A percentile compares a stretch with the other conserved stretches of the same genome.
Evolutionary conservation across 2,888 invertebrate genomes (phyloP).

Genomic region (Aphodius granarius): DNA sequence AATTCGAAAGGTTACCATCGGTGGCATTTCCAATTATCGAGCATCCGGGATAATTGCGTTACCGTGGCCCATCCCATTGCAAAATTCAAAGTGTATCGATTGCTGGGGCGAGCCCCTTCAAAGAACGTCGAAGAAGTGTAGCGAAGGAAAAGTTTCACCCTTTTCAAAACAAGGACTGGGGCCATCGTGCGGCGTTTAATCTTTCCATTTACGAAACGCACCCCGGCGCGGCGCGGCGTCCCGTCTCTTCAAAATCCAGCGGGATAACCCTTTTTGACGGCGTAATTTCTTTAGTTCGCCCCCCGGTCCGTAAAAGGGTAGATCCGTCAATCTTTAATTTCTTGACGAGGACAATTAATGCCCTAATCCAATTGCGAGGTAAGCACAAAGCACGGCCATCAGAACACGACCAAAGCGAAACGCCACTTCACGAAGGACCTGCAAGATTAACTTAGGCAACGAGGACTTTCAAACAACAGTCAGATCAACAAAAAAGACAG

Average conservation of each 20-base stretch:
- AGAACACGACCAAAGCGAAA: not conserved
- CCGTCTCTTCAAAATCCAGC: conserved; percentile 1
- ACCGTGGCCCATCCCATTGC: not conserved
- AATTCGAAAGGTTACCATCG: conserved; percentile 2
- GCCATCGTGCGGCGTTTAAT: conserved; percentile 9
- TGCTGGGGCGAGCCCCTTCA: not conserved
- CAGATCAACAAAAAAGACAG: not conserved
- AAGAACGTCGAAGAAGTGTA: not conserved
- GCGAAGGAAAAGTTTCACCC: not conserved
- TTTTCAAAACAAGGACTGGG: conserved; percentile 6
- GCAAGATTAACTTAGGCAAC: not conserved
- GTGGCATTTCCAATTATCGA: conserved; percentile 12
- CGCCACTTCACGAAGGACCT: not conserved
- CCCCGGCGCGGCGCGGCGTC: not conserved
- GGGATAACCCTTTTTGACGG: conserved; percentile 9
- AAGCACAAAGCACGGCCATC: conserved; percentile 17
- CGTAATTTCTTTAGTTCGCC: conserved; percentile 9
- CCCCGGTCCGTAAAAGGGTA: conserved; percentile 1
- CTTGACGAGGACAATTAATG: conserved; percentile 31
- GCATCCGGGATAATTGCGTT: conserved; percentile 10
- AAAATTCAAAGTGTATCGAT: conserved; percentile 10
- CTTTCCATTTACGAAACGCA: conserved; percentile 6
- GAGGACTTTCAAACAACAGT: not conserved
- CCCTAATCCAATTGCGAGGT: conserved; percentile 29
- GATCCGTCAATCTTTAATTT: conserved; percentile 33